phyloP scores from a whole-genome alignment of 2,797 vertebrate genomes.

The Cirrhinus mrigala region DNA sequence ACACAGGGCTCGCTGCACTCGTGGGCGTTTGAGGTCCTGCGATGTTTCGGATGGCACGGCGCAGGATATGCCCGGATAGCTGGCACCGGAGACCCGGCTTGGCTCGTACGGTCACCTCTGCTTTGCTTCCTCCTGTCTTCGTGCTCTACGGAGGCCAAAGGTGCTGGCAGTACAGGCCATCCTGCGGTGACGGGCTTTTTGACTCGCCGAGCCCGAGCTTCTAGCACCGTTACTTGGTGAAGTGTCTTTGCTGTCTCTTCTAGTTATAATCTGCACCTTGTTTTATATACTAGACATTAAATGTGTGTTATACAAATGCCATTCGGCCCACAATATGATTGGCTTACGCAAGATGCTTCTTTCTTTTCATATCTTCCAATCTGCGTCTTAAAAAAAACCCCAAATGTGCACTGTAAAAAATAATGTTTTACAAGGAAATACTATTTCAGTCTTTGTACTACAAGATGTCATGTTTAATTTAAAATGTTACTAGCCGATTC shows the following conservation, averaged over 20 bases:
- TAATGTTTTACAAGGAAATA: not conserved
- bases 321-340: not conserved
- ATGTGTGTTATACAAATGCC: not conserved
- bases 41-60: constrained; percentile 31
- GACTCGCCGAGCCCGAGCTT: not conserved
- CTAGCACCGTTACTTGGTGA: not conserved
- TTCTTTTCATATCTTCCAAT: not conserved
- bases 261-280: not conserved
- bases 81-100: constrained; percentile 38
- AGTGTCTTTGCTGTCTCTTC: not conserved
- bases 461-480: not conserved
- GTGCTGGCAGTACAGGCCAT: not conserved
- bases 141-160: constrained; percentile 11
- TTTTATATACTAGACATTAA: not conserved
- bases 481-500: not conserved
- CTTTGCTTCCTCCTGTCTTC: constrained; percentile 34
- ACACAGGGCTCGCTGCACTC: constrained; percentile 16
- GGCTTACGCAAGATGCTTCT: not conserved
- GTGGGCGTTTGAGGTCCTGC: constrained; percentile 42
- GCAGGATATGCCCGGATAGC: constrained; percentile 38
- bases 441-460: not conserved
- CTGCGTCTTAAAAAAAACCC: not conserved
- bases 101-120: constrained; percentile 45
- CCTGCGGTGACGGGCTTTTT: constrained; percentile 1
- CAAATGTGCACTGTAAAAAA: no score